Percentiles rank a stretch among this genome's conserved stretches.
Conservation (phyloP, 37 sponge, comb jelly and placozoan genomes). For the Spongilla lacustris region DNA sequence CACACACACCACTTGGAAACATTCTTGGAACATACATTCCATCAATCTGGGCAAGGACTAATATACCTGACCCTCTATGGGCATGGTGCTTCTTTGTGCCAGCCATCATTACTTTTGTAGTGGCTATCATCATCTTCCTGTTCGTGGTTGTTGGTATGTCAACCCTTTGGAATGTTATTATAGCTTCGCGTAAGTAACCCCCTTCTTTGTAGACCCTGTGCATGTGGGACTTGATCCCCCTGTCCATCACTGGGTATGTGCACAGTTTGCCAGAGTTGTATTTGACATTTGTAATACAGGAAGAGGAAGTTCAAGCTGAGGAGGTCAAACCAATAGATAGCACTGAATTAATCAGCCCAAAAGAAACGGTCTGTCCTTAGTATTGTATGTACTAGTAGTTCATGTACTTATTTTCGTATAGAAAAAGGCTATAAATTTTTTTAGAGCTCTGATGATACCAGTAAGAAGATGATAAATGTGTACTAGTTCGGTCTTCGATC, state of each 20-base stretch:
- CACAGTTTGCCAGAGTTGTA: background rate
- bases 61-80: conserved; percentile 28
- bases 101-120: conserved; percentile 57
- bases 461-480: conserved; percentile 50
- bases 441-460: conserved; percentile 73
- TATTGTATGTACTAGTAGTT: too few species aligned
- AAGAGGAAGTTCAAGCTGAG: background rate
- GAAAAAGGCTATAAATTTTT: conserved; percentile 59
- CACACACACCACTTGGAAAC: conserved; percentile 95
- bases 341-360: background rate
- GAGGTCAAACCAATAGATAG: background rate
- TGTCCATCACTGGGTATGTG: conserved; percentile 34
- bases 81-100: conserved; percentile 72
- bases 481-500: too few species aligned
- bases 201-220: conserved; percentile 34
- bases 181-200: too few species aligned
- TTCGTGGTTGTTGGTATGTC: conserved; percentile 44
- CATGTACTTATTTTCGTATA: background rate
- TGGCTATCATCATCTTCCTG: conserved; percentile 52
- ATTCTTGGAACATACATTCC: conserved; percentile 91
- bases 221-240: conserved; percentile 66
- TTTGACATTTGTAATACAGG: background rate
- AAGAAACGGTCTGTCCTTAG: background rate
- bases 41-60: conserved; percentile 69
- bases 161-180: too few species aligned